phyloP scores from a whole-genome alignment of 2,797 vertebrate genomes.

The Hoplostethus mediterraneus region DNA sequence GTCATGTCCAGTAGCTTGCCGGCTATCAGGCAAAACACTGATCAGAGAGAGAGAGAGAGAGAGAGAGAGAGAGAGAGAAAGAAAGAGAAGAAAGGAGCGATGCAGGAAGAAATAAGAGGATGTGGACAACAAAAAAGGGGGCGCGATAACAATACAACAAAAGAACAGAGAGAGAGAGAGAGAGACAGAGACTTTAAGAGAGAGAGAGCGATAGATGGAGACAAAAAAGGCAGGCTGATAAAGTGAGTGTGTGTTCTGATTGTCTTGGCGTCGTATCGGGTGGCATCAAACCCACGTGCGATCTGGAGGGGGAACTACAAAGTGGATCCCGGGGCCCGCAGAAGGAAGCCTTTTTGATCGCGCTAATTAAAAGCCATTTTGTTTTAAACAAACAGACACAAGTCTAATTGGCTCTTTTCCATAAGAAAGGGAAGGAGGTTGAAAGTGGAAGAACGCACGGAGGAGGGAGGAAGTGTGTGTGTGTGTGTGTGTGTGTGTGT shows the following conservation, averaged over 20 bases:
- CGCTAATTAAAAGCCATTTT: conserved; percentile 99
- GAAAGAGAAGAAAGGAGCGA: conserved; percentile 64
- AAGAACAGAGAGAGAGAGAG: conserved; percentile 47
- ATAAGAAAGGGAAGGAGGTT: conserved; percentile 99
- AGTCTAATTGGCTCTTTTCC: conserved; percentile 99
- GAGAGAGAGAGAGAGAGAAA: no score
- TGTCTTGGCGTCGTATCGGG: conserved; percentile 94
- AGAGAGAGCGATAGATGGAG: conserved; percentile 53
- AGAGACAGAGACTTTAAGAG: conserved; percentile 55
- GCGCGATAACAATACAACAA: conserved; percentile 73
- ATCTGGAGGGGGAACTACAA: conserved; percentile 94
- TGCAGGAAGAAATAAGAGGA: conserved; percentile 62
- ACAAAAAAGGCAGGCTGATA: conserved; percentile 82
- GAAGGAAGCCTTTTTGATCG: conserved; percentile 95
- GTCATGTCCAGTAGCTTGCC: conserved; percentile 46
- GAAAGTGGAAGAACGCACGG: conserved; percentile 94
- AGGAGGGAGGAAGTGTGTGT: conserved; percentile 70
- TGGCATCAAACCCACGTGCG: conserved; percentile 92
- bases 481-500: conserved; percentile 43
- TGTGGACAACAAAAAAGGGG: conserved; percentile 50
- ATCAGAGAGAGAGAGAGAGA: conserved; percentile 73
- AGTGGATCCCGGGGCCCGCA: conserved; percentile 92
- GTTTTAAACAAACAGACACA: conserved; percentile 99
- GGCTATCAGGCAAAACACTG: conserved; percentile 33
- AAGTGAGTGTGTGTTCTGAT: conserved; percentile 85